Evolutionary conservation across 2,113 vertebrate species (phyloP).

Genomic region (Saccopteryx leptura): DNA sequence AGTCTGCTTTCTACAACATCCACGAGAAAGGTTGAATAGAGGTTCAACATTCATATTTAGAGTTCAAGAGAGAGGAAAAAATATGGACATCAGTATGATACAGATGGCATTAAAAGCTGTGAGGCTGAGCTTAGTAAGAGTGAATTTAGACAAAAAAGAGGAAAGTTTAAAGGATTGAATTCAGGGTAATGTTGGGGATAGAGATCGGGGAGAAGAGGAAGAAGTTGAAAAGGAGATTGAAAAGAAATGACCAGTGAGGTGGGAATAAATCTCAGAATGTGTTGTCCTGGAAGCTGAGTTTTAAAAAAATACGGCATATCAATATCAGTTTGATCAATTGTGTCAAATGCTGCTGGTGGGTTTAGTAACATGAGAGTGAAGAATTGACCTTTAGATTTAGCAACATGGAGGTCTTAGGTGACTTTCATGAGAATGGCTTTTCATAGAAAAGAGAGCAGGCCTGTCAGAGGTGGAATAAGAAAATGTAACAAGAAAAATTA

Average conservation of each 20-base stretch:
- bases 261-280: not conserved
- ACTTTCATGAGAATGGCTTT: not conserved
- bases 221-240: not conserved
- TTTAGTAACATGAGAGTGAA: not conserved
- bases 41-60: not conserved
- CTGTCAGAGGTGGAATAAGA: not conserved
- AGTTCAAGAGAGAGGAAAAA: not conserved
- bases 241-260: not conserved
- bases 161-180: not conserved
- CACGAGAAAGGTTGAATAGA: not conserved
- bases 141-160: not conserved
- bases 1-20: not conserved
- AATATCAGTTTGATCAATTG: not conserved
- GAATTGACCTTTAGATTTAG: not conserved
- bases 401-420: not conserved
- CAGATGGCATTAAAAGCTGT: not conserved
- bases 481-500: not conserved
- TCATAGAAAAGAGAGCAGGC: not conserved
- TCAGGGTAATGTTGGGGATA: not conserved
- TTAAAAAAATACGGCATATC: not conserved
- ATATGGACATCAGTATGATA: not conserved
- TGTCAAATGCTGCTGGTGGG: not conserved
- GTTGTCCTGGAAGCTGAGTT: not conserved
- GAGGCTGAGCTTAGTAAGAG: not conserved
- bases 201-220: not conserved